Base-by-base conservation (phyloP, 2,797 vertebrate genomes). In the Melanotaenia maccullochi region DNA sequence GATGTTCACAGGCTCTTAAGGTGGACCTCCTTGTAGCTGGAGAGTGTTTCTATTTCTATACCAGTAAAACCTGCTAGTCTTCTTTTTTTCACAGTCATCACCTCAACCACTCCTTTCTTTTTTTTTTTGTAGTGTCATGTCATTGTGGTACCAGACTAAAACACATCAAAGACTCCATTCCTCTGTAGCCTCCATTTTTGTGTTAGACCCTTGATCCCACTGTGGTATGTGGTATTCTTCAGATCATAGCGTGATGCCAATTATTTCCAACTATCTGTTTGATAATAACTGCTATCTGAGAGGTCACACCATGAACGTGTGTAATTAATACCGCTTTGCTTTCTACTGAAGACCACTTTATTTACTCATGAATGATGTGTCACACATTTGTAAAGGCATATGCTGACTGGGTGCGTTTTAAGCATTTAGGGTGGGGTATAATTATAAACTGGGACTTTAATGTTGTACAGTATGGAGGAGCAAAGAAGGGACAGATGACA, bases 361-460 rank as follows among this genome's bases (percentile, higher is more conserved):
- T 87, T 85, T 61, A 49, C 73, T 75, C 35, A 55, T 78, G 32
- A 84, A 49, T 58, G 51, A 74, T 44, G 40, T 62, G 61, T 68
- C 71, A 67, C 28, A 60, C 40, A 33, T n/a, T 42, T 69, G 72
- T 73, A 69, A 73, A 72, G 0, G 11, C 56, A 36, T 65, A 60
- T 76, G 61, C 52, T 4, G 16, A 54, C 68, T 68, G 32, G 64
- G 73, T 87, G 73, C 90, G 89, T 92, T 92, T 89, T 83, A 49
- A 78, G 80, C 65, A 63, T 33, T 68, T 81, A 58, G 75, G 82
- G 66, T 49, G 20, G 32, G 74, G 65, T 71, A 44, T 91, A 92
- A 94, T 94, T 93, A 91, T 84, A 86, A 88, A 87, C 86, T 73
- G 57, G 73, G 58, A 42, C 80, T 64, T 44, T 75, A 75, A 75